Conservation (phyloP, 2,888 invertebrate species). For the Erebia palarica region DNA sequence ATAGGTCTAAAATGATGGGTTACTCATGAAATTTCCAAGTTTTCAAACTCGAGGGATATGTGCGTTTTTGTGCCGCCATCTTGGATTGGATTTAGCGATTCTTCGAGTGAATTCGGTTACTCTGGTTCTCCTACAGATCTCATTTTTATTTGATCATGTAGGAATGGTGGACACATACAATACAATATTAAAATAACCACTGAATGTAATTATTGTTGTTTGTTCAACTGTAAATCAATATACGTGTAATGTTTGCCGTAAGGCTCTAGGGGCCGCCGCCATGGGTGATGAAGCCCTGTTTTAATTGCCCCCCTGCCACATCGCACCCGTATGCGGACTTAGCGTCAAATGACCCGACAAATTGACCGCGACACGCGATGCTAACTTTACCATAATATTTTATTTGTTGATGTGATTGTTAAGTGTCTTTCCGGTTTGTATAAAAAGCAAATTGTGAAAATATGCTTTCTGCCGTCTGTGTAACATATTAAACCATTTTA, state of each 20-base stretch:
- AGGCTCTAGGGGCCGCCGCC: conserved; percentile 46
- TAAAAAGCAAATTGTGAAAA: too few species aligned
- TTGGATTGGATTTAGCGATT: too few species aligned
- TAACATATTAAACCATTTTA: too few species aligned
- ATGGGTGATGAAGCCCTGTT: conserved; percentile 69
- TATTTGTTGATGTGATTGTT: conserved; percentile 35
- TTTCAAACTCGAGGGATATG: too few species aligned
- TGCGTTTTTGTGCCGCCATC: too few species aligned
- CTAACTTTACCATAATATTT: conserved; percentile 44
- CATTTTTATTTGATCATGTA: neutral
- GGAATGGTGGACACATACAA: neutral
- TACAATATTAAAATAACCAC: neutral
- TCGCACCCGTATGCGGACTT: conserved; percentile 66
- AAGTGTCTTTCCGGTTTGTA: neutral
- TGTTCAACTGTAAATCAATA: conserved; percentile 32
- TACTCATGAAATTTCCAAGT: too few species aligned
- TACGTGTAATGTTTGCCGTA: conserved; percentile 38
- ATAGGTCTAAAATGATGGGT: neutral
- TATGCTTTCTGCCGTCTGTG: too few species aligned
- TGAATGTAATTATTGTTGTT: conserved; percentile 17
- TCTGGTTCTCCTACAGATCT: too few species aligned
- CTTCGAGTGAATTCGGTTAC: too few species aligned
- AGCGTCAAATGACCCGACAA: conserved; percentile 74
- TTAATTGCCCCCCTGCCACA: conserved; percentile 65
- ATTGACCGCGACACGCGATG: conserved; percentile 77